A percentile compares a stretch with the other conserved stretches of the same genome.
These are phyloP conservation scores for Himantopus leucocephalus DNA, from an alignment of 2,113 vertebrate genomes.

Conservation along the genomic window DNA sequence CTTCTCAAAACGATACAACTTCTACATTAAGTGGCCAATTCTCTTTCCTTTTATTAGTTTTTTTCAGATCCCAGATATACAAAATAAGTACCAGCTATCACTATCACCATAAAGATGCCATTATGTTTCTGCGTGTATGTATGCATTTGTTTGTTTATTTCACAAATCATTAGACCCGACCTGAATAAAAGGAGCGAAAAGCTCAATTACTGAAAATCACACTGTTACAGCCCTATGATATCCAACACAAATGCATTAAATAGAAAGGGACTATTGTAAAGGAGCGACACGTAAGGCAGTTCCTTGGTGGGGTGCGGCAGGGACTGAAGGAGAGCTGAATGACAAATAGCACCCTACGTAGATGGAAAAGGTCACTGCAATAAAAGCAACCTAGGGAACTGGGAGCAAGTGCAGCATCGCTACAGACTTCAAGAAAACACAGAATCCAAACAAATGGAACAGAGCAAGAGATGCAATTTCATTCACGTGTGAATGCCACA, in stretches of 20 bases:
- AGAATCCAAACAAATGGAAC: slow-evolving; percentile 52
- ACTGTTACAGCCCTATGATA: slow-evolving; percentile 4
- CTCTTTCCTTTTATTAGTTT: not conserved
- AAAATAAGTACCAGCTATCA: not conserved
- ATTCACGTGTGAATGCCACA: slow-evolving; percentile 55
- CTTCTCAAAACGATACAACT: not conserved
- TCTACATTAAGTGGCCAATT: not conserved
- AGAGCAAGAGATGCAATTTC: slow-evolving; percentile 53
- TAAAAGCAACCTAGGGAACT: slow-evolving; percentile 68
- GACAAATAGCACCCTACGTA: slow-evolving; percentile 13
- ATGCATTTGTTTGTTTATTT: not conserved
- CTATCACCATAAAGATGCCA: not conserved
- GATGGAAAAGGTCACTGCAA: slow-evolving; percentile 69
- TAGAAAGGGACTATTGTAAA: not conserved
- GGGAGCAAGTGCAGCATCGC: slow-evolving; percentile 50
- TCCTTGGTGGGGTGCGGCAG: not conserved
- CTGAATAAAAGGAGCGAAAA: not conserved
- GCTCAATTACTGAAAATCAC: slow-evolving; percentile 13
- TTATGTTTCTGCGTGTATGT: not conserved
- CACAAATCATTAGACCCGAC: slow-evolving; percentile 39
- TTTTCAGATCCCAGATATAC: not conserved
- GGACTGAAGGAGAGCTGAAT: not conserved
- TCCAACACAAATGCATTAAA: slow-evolving; percentile 27
- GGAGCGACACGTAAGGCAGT: not conserved
- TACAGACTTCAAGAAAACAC: slow-evolving; percentile 53